Conservation (phyloP, 1,140 invertebrate genomes). For the Zaprionus ornatus region DNA sequence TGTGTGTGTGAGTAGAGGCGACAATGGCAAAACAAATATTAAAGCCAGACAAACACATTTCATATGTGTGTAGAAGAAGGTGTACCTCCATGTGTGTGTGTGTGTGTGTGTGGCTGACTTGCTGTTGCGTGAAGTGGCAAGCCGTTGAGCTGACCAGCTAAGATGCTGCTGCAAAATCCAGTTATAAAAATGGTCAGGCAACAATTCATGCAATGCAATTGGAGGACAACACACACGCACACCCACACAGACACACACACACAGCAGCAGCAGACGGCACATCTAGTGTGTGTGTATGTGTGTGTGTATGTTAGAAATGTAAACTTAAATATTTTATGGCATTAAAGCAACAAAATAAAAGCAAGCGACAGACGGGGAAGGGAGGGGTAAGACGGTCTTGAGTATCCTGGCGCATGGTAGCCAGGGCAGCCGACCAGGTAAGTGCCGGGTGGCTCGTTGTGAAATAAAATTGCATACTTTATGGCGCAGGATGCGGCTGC, state of each 20-base stretch:
- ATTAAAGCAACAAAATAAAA: constrained; percentile 60
- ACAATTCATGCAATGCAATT: constrained; percentile 58
- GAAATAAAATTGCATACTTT: constrained; percentile 81
- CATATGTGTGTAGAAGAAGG: background rate
- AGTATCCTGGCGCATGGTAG: background rate
- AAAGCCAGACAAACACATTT: constrained; percentile 45
- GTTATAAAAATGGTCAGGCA: constrained; percentile 72
- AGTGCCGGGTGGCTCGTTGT: constrained; percentile 63
- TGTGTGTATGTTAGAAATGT: constrained; percentile 66
- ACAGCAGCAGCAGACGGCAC: background rate
- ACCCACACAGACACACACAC: background rate
- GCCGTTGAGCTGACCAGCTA: constrained; percentile 40
- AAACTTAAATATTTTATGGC: constrained; percentile 79
- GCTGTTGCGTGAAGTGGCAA: constrained; percentile 41
- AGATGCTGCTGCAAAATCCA: constrained; percentile 65
- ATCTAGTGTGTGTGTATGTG: constrained; percentile 15
- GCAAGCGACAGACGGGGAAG: background rate
- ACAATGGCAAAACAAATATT: constrained; percentile 71
- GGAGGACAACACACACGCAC: constrained; percentile 31
- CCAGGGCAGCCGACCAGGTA: constrained; percentile 50
- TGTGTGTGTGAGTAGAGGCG: constrained; percentile 6
- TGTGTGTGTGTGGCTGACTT: constrained; percentile 13
- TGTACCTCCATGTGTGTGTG: background rate
- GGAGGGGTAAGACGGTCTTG: background rate
- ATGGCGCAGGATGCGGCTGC: constrained; percentile 63